These are phyloP conservation scores for Anabas testudineus DNA, from an alignment of 2,797 vertebrate species.

Conservation along the genomic window DNA sequence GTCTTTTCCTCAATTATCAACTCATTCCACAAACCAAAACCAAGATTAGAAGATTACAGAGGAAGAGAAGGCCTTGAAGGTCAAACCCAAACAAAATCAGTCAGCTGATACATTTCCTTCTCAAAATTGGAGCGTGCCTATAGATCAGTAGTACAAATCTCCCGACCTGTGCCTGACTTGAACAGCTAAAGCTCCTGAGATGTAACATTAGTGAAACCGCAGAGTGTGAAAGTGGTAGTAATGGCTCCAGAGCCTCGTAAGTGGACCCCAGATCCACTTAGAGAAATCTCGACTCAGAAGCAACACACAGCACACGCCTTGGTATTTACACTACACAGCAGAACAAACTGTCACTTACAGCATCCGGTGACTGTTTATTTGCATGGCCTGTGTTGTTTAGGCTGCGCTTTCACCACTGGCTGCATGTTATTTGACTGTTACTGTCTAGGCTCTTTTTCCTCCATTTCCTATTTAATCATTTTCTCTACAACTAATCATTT, in stretches of 20 bases:
- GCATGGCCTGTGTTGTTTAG: background rate
- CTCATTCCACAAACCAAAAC: slow-evolving; percentile 3
- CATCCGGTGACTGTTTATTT: slow-evolving; percentile 36
- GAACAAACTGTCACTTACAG: slow-evolving; percentile 4
- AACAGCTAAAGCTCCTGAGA: slow-evolving; percentile 34
- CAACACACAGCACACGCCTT: background rate
- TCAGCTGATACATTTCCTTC: slow-evolving; percentile 5
- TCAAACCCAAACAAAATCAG: background rate
- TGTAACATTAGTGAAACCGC: slow-evolving; percentile 46
- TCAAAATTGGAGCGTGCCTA: slow-evolving; percentile 15
- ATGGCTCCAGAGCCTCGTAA: slow-evolving; percentile 40
- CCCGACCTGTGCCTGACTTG: slow-evolving; percentile 25
- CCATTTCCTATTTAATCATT: background rate
- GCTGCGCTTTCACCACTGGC: background rate
- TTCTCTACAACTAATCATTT: background rate
- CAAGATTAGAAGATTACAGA: background rate
- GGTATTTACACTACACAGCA: slow-evolving; percentile 5
- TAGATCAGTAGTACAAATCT: slow-evolving; percentile 33
- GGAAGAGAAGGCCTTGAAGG: background rate
- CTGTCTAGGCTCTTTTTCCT: too few species aligned
- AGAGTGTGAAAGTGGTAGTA: slow-evolving; percentile 31
- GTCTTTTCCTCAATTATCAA: slow-evolving; percentile 30
- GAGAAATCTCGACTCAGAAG: slow-evolving; percentile 30
- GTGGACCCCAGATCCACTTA: slow-evolving; percentile 47
- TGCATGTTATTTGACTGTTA: background rate